A percentile compares a stretch with the other conserved stretches of the same genome.
Evolutionary conservation across 2,888 invertebrate species (phyloP).

Genomic region (Cyrtodaria siliqua): DNA sequence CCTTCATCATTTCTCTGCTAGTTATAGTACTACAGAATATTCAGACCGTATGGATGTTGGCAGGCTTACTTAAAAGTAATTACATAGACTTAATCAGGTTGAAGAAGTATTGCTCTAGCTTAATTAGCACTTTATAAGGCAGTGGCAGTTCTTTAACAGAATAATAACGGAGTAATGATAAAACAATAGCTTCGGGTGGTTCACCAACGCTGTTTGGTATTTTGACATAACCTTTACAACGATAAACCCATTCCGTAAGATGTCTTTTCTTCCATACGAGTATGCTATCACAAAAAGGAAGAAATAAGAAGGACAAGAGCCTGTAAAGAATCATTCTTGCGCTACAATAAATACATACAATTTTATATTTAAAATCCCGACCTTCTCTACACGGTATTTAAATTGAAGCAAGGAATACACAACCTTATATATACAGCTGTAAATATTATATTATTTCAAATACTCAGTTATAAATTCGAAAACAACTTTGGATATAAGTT

Average conservation of each 20-base stretch:
- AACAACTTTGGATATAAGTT: no score
- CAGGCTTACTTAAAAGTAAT: no score
- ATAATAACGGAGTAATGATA: not conserved
- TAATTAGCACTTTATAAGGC: no score
- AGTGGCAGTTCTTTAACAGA: not conserved
- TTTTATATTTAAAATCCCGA: conserved; percentile 33
- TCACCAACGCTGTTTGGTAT: conserved; percentile 20
- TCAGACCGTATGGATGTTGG: no score
- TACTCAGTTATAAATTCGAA: no score
- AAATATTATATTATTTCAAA: no score
- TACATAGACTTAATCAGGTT: no score
- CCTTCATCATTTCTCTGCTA: no score
- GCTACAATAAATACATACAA: conserved; percentile 58
- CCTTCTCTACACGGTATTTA: conserved; percentile 34
- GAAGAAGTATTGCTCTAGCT: no score
- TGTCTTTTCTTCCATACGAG: conserved; percentile 14
- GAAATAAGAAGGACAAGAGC: conserved; percentile 13
- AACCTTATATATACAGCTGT: no score
- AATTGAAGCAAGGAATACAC: no score
- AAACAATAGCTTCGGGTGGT: conserved; percentile 39
- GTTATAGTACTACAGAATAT: no score
- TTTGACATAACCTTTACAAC: conserved; percentile 17
- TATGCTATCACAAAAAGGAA: conserved; percentile 1
- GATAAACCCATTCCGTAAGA: conserved; percentile 27
- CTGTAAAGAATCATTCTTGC: conserved; percentile 55